phyloP scores from a whole-genome alignment of 2,888 invertebrate genomes.

The Pristionchus entomophagus region DNA sequence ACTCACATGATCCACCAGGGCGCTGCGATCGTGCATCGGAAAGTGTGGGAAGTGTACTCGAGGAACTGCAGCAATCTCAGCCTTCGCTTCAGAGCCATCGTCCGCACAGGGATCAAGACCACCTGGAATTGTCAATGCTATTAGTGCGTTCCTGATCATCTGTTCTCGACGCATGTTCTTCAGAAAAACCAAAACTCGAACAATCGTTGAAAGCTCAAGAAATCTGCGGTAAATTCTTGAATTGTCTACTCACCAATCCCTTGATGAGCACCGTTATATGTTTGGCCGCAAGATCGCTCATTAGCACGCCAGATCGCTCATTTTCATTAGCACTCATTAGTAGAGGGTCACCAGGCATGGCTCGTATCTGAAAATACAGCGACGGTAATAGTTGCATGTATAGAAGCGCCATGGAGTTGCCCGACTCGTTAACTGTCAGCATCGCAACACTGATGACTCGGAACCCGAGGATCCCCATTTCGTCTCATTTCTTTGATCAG shows the following conservation, averaged over 20 bases:
- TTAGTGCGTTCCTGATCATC: too few species aligned
- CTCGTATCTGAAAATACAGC: slow-evolving; percentile 22
- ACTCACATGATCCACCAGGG: slow-evolving; percentile 44
- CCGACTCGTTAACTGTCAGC: not conserved
- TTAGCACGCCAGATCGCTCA: too few species aligned
- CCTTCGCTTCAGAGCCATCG: slow-evolving; percentile 28
- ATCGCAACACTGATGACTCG: too few species aligned
- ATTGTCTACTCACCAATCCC: not conserved
- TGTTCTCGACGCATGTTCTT: too few species aligned
- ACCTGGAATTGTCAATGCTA: not conserved
- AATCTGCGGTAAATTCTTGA: not conserved
- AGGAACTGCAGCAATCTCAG: slow-evolving; percentile 48
- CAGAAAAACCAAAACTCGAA: too few species aligned
- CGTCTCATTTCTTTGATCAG: not conserved
- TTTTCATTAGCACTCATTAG: too few species aligned
- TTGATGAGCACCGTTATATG: slow-evolving; percentile 32
- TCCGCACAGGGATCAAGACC: not conserved
- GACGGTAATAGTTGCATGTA: not conserved
- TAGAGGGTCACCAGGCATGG: slow-evolving; percentile 26
- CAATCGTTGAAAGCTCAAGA: too few species aligned
- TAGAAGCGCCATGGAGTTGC: not conserved
- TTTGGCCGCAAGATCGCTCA: slow-evolving; percentile 40
- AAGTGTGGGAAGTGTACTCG: slow-evolving; percentile 52
- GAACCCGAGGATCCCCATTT: too few species aligned
- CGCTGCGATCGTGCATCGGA: not conserved